These are phyloP conservation scores for Cremastinae sp. DNA, from an alignment of 2,888 invertebrate species.

Conservation along the genomic window DNA sequence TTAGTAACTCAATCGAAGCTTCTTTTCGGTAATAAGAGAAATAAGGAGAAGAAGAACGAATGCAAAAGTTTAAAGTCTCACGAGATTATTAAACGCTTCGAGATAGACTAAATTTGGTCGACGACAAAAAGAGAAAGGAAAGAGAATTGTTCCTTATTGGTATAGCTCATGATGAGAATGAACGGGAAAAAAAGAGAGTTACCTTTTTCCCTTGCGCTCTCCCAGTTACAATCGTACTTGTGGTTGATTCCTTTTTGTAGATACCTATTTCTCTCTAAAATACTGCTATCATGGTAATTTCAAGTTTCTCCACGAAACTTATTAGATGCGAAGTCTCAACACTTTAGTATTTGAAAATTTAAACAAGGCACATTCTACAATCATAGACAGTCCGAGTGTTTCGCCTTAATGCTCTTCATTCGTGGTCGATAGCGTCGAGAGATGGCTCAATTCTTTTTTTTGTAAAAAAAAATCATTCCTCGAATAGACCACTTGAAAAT, in stretches of 20 bases:
- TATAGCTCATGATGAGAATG: constrained; percentile 25
- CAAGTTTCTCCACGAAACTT: constrained; percentile 46
- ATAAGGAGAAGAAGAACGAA: constrained; percentile 25
- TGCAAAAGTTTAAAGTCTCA: constrained; percentile 35
- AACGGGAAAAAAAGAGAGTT: constrained; percentile 26
- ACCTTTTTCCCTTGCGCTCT: not conserved
- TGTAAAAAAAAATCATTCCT: constrained; percentile 46
- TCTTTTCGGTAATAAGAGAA: constrained; percentile 36
- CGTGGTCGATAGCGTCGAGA: constrained; percentile 22
- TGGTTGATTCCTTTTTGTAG: constrained; percentile 41
- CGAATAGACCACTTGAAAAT: constrained; percentile 30
- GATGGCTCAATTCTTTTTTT: constrained; percentile 17
- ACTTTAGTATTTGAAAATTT: constrained; percentile 40
- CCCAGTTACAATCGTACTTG: constrained; percentile 22
- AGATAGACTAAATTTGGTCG: constrained; percentile 39
- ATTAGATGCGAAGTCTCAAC: constrained; percentile 32
- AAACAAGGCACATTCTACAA: constrained; percentile 1
- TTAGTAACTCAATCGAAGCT: constrained; percentile 49
- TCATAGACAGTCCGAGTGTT: constrained; percentile 10
- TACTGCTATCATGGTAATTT: constrained; percentile 14
- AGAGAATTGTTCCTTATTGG: constrained; percentile 31
- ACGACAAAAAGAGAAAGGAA: constrained; percentile 20
- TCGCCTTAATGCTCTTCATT: constrained; percentile 5
- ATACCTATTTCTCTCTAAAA: constrained; percentile 37
- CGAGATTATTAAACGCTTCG: constrained; percentile 31